A percentile compares a stretch with the other conserved stretches of the same genome.
phyloP scores from a whole-genome alignment of 2,113 vertebrate genomes.

The Chaetodon auriga region DNA sequence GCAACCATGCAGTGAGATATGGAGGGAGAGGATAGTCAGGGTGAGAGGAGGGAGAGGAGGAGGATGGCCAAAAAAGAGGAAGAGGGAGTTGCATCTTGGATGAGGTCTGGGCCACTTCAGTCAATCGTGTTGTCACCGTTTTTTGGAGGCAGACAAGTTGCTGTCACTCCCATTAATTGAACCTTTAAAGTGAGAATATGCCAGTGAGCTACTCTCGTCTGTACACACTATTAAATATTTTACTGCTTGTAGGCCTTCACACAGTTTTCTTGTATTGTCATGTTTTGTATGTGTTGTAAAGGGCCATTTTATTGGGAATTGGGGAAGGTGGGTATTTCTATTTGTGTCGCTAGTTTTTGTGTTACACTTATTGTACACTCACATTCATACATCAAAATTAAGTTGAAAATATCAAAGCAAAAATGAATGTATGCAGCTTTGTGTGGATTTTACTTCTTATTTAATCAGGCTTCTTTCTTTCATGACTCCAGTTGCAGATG shows the following conservation, averaged over 20 bases:
- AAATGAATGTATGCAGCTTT: neutral
- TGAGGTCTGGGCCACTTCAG: constrained; percentile 10
- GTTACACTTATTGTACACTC: neutral
- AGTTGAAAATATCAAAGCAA: neutral
- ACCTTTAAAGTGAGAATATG: neutral
- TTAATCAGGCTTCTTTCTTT: neutral
- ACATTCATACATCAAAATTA: neutral
- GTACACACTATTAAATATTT: neutral
- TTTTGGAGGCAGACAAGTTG: neutral
- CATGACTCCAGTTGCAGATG: neutral
- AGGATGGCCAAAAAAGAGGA: neutral
- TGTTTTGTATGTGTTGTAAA: neutral
- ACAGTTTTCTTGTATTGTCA: neutral
- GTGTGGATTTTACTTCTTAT: neutral
- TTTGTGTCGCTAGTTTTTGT: neutral
- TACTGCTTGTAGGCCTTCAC: neutral
- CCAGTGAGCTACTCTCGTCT: neutral
- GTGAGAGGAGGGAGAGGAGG: constrained; percentile 11
- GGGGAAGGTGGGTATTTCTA: neutral
- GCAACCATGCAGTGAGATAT: neutral
- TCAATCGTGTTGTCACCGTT: neutral
- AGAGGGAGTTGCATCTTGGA: constrained; percentile 3
- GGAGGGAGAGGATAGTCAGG: neutral
- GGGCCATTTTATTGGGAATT: neutral
- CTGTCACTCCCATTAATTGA: neutral